Percentiles rank a stretch among this genome's conserved stretches.
Conservation (phyloP, 2,888 invertebrate genomes). For the Linnaemya vulpina region DNA sequence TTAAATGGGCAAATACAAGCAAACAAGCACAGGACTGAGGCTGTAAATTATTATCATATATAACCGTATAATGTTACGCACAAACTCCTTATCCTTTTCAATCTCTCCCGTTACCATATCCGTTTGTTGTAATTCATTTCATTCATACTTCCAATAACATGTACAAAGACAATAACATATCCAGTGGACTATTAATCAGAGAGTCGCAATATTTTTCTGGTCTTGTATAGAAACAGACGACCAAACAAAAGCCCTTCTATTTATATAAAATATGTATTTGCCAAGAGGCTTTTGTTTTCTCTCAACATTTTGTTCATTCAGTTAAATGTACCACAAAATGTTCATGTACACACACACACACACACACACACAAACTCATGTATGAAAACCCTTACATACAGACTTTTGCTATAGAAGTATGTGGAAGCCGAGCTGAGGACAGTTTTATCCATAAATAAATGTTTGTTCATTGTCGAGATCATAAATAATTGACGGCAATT, state of each 20-base stretch:
- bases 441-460: conserved; percentile 36
- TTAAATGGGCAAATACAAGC: not conserved
- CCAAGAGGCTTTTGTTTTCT: conserved; percentile 39
- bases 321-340: conserved; percentile 23
- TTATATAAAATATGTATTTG: conserved; percentile 37
- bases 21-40: not conserved
- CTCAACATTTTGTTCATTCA: conserved; percentile 19
- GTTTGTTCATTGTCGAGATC: conserved; percentile 56
- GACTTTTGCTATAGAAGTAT: not conserved
- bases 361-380: not conserved
- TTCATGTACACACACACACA: not conserved
- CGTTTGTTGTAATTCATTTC: conserved; percentile 16
- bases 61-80: not conserved
- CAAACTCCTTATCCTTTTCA: not conserved
- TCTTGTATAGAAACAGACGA: conserved; percentile 24
- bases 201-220: conserved; percentile 48
- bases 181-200: conserved; percentile 57
- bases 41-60: conserved; percentile 20
- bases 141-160: conserved; percentile 5
- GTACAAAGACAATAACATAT: conserved; percentile 44
- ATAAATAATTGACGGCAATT: conserved; percentile 69
- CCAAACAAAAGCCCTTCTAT: conserved; percentile 36
- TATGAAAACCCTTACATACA: conserved; percentile 7
- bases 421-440: not conserved
- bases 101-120: not conserved